phyloP scores from a whole-genome alignment of 2,888 invertebrate species.

The Monopis laevigella region DNA sequence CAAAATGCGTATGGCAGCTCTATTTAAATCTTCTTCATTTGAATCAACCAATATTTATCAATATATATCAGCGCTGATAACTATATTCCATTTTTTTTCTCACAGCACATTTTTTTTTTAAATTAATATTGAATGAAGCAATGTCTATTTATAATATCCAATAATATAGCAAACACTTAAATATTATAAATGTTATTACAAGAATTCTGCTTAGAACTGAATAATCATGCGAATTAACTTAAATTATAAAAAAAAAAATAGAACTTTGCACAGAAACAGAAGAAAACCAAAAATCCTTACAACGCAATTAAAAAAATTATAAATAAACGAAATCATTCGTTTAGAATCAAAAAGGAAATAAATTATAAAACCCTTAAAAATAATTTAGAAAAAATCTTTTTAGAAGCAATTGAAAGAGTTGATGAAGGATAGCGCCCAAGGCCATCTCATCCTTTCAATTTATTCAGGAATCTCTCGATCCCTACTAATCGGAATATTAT shows the following conservation, averaged over 20 bases:
- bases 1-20: too few species aligned
- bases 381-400: slow-evolving; percentile 28
- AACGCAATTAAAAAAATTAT: too few species aligned
- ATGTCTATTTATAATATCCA: too few species aligned
- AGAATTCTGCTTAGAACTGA: too few species aligned
- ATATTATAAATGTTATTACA: too few species aligned
- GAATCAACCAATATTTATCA: too few species aligned
- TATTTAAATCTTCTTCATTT: too few species aligned
- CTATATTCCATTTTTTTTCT: too few species aligned
- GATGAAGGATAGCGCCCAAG: slow-evolving; percentile 42
- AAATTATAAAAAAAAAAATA: not conserved
- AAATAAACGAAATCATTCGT: slow-evolving; percentile 1
- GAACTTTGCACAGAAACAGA: not conserved
- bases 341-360: slow-evolving; percentile 11
- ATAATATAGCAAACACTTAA: too few species aligned
- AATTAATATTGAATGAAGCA: too few species aligned
- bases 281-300: not conserved
- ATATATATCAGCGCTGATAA: too few species aligned
- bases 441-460: slow-evolving; percentile 42
- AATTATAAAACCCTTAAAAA: slow-evolving; percentile 11
- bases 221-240: not conserved
- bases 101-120: too few species aligned
- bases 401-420: slow-evolving; percentile 43
- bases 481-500: slow-evolving; percentile 53
- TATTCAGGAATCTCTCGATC: slow-evolving; percentile 34